Conservation (phyloP, 2,113 vertebrate genomes). For the Tragelaphus scriptus region DNA sequence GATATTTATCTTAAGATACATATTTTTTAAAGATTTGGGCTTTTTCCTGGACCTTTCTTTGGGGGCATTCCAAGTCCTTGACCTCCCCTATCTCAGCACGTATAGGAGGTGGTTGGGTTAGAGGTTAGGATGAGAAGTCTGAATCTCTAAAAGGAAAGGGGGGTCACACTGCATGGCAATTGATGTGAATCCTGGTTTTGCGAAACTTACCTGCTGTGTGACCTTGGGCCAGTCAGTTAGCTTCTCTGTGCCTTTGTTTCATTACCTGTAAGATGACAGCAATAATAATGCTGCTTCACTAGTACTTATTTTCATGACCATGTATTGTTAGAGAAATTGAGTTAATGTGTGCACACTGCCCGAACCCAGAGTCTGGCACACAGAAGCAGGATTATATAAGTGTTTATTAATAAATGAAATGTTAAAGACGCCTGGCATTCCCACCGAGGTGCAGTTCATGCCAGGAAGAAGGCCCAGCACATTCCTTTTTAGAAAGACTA, state of each 20-base stretch:
- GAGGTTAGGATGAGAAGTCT: not conserved
- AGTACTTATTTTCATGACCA: not conserved
- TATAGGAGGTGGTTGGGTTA: not conserved
- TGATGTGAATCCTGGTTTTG: not conserved
- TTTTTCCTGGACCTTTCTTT: not conserved
- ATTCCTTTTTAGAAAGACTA: slow-evolving; percentile 11
- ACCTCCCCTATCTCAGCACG: not conserved
- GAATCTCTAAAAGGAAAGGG: not conserved
- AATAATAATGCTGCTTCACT: not conserved
- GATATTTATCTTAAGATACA: not conserved
- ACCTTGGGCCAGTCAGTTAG: not conserved
- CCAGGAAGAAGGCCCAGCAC: not conserved
- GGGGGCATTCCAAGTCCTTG: not conserved
- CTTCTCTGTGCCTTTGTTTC: not conserved
- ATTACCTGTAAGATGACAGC: not conserved
- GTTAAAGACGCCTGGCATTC: not conserved
- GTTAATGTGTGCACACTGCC: not conserved
- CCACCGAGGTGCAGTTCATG: not conserved
- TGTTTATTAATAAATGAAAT: slow-evolving; percentile 18
- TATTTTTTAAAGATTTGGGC: not conserved
- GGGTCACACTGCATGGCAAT: accelerated
- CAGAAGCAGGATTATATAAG: not conserved
- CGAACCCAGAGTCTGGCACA: not conserved
- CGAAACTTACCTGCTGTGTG: not conserved
- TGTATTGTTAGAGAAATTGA: not conserved